Evolutionary conservation across 2,113 vertebrate genomes (phyloP).

Genomic region (Spheniscus mendiculus): DNA sequence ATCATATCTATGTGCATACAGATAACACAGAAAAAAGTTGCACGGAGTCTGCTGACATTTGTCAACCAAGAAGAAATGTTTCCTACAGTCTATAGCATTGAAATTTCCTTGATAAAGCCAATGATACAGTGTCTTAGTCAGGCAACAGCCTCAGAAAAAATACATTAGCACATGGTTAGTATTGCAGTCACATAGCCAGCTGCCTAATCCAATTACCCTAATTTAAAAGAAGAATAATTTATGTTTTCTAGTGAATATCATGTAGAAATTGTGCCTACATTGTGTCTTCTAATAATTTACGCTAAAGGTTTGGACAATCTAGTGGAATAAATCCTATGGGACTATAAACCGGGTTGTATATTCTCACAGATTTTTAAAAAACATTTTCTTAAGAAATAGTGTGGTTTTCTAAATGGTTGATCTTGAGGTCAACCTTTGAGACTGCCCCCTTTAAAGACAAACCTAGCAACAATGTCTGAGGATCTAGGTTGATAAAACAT

Average conservation of each 20-base stretch:
- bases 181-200: not conserved
- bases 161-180: slow-evolving; percentile 9
- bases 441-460: not conserved
- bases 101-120: slow-evolving; percentile 1
- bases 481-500: no score
- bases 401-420: not conserved
- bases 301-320: not conserved
- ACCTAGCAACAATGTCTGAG: fast-evolving
- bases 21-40: not conserved
- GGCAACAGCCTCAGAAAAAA: slow-evolving; percentile 1
- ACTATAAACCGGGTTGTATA: not conserved
- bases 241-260: not conserved
- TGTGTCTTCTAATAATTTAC: not conserved
- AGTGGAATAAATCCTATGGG: not conserved
- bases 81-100: not conserved
- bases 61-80: not conserved
- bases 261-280: not conserved
- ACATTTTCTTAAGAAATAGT: not conserved
- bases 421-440: not conserved
- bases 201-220: slow-evolving; percentile 52
- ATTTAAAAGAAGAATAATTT: slow-evolving; percentile 47
- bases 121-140: not conserved
- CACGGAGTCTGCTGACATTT: not conserved
- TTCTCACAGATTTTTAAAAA: not conserved
- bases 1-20: not conserved